phyloP scores from a whole-genome alignment of 2,797 vertebrate genomes.

The Etheostoma perlongum region DNA sequence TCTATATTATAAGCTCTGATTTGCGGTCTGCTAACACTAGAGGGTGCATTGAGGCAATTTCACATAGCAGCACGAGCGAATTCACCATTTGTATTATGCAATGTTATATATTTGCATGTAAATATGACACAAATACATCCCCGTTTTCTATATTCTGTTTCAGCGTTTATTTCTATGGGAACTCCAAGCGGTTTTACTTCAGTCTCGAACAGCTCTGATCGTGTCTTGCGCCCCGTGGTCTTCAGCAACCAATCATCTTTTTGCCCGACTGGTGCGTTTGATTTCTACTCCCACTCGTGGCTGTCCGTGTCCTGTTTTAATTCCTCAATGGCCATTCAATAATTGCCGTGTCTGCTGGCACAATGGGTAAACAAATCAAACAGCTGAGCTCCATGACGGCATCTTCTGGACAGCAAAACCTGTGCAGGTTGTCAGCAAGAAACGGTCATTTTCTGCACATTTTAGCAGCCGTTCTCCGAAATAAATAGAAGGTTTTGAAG shows the following conservation, averaged over 20 bases:
- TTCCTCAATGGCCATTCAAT: accelerated
- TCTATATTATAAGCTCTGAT: background rate
- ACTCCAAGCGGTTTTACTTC: background rate
- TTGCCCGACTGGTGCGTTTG: constrained; percentile 61
- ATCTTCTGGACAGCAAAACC: constrained; percentile 14
- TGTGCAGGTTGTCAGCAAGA: constrained; percentile 15
- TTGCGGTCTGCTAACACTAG: constrained; percentile 9
- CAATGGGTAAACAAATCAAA: constrained; percentile 23
- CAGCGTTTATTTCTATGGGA: background rate
- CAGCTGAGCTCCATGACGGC: constrained; percentile 24
- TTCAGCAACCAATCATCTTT: constrained; percentile 61
- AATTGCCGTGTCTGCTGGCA: background rate
- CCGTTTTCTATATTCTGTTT: background rate
- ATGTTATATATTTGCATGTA: background rate
- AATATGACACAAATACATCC: background rate
- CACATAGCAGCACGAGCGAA: background rate
- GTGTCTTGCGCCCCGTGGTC: constrained; percentile 43
- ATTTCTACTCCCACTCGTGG: background rate
- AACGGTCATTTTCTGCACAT: constrained; percentile 2
- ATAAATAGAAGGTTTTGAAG: background rate
- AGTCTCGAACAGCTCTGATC: background rate
- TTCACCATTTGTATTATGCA: background rate
- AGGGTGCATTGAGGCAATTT: constrained; percentile 21
- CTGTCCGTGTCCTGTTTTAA: accelerated
- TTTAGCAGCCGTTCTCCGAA: background rate